Evolutionary conservation across 1,140 invertebrate species (phyloP).

Genomic region (Drosophila obscura): DNA sequence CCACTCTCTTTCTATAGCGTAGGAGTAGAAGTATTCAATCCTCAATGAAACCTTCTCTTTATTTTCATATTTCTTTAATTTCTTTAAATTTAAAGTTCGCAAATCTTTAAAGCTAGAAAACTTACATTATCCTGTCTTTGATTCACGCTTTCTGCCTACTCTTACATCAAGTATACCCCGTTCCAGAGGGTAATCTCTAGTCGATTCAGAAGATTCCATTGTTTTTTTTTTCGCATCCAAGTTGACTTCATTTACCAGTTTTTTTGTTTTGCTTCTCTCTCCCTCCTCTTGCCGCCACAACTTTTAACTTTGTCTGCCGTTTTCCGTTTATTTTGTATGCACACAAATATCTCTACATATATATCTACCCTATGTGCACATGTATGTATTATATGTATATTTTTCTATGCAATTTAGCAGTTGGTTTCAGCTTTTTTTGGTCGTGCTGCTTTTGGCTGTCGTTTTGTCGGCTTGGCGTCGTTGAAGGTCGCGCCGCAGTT

Average conservation of each 20-base stretch:
- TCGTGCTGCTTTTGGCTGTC: constrained; percentile 40
- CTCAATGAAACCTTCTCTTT: too few relatives aligned
- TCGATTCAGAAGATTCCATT: neutral
- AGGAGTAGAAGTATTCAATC: too few relatives aligned
- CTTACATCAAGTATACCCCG: too few relatives aligned
- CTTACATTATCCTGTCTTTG: too few relatives aligned
- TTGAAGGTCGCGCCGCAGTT: constrained; percentile 67
- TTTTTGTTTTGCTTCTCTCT: constrained; percentile 11
- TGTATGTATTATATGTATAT: constrained; percentile 19
- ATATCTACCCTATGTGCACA: constrained; percentile 32
- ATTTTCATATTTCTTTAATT: too few relatives aligned
- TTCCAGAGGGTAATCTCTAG: neutral
- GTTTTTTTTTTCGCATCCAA: constrained; percentile 17
- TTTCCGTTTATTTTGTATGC: constrained; percentile 53
- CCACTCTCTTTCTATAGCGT: too few relatives aligned
- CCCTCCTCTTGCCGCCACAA: constrained; percentile 4
- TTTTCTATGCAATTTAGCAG: constrained; percentile 62
- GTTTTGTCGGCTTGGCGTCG: constrained; percentile 39
- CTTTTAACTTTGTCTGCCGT: constrained; percentile 66
- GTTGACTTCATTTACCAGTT: constrained; percentile 59
- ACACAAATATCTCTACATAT: constrained; percentile 19
- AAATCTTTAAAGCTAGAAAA: too few relatives aligned
- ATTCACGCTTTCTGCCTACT: too few relatives aligned
- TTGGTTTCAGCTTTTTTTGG: constrained; percentile 35
- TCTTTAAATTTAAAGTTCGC: too few relatives aligned